phyloP scores from a whole-genome alignment of 2,797 vertebrate species.

The Nannoperca australis region DNA sequence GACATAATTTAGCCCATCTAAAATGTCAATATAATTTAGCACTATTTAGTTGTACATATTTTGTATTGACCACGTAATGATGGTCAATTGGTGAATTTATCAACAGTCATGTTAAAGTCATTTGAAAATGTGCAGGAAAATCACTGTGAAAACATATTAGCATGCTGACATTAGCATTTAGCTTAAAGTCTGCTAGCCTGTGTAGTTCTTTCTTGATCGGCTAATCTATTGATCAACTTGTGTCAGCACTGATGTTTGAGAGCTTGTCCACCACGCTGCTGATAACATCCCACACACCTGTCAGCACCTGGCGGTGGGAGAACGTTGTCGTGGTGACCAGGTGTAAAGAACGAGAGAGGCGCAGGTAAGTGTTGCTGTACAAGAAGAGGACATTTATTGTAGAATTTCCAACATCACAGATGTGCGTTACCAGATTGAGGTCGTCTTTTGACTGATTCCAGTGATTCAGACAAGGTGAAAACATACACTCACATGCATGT shows the following conservation, averaged over 20 bases:
- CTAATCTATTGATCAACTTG: background rate
- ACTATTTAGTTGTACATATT: too few species aligned
- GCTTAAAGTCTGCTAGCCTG: too few species aligned
- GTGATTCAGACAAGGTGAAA: constrained; percentile 77
- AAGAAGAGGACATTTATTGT: constrained; percentile 81
- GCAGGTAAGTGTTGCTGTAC: constrained; percentile 64
- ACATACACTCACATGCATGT: constrained; percentile 75
- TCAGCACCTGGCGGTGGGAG: background rate
- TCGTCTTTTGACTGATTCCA: constrained; percentile 70
- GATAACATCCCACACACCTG: background rate
- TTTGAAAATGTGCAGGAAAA: too few species aligned
- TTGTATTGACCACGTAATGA: too few species aligned
- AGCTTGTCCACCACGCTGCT: background rate
- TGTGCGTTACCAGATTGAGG: constrained; percentile 68
- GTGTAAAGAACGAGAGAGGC: constrained; percentile 18
- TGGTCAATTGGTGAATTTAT: too few species aligned
- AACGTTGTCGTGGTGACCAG: too few species aligned
- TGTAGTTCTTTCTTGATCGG: background rate
- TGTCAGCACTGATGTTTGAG: background rate
- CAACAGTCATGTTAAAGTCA: too few species aligned
- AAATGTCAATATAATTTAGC: too few species aligned
- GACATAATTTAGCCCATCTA: too few species aligned
- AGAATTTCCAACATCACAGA: constrained; percentile 77
- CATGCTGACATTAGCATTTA: too few species aligned
- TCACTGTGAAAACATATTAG: too few species aligned